Conservation (phyloP, 2,113 vertebrate genomes). For the Channa argus region DNA sequence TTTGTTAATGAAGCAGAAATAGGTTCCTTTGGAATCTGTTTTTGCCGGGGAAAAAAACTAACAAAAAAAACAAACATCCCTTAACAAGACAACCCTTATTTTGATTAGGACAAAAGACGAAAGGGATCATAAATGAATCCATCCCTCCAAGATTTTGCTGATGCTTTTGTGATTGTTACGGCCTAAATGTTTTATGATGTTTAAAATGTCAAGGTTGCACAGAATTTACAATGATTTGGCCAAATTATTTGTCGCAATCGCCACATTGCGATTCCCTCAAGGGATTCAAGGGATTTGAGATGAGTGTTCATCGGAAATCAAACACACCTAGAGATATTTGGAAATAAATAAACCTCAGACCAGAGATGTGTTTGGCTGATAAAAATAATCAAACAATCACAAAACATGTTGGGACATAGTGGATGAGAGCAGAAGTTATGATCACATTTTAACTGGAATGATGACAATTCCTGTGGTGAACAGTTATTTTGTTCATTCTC, state of each 20-base stretch:
- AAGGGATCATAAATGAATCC: neutral
- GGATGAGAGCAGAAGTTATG: neutral
- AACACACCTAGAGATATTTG: neutral
- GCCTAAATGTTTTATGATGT: too few relatives aligned
- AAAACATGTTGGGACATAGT: constrained; percentile 21
- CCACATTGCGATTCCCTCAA: too few relatives aligned
- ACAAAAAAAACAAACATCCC: neutral
- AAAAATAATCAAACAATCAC: neutral
- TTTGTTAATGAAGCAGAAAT: neutral
- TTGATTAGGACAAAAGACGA: neutral
- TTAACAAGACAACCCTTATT: too few relatives aligned
- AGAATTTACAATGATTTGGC: too few relatives aligned
- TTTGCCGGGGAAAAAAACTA: neutral
- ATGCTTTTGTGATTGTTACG: too few relatives aligned
- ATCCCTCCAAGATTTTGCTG: too few relatives aligned
- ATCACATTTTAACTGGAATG: constrained; percentile 25
- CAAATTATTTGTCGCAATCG: too few relatives aligned
- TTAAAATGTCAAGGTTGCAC: too few relatives aligned
- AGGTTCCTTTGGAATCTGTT: constrained; percentile 29
- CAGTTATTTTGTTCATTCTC: neutral
- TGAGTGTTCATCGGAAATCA: neutral
- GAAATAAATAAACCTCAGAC: neutral
- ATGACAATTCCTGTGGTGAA: neutral
- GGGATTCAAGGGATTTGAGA: neutral
- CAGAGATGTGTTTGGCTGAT: neutral